Conservation (phyloP, 2,113 vertebrate species). For the Campylorhamphus procurvoides region DNA sequence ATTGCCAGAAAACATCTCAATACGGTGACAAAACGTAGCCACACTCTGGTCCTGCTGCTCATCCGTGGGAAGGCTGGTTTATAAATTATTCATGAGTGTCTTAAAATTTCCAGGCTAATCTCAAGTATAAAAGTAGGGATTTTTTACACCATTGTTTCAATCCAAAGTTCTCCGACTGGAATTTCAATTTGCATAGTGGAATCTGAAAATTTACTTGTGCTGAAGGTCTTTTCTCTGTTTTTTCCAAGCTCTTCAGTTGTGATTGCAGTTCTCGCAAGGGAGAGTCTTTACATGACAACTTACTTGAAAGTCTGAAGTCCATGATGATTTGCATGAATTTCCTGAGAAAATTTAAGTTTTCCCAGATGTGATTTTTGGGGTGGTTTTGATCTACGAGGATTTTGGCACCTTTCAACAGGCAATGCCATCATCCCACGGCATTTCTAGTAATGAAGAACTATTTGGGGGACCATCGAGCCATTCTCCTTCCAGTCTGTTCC, state of each 20-base stretch:
- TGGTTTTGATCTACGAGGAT: neutral
- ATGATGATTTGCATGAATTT: neutral
- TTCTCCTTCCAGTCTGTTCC: neutral
- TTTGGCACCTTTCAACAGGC: neutral
- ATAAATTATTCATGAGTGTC: slow-evolving; percentile 5
- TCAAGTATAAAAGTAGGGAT: neutral
- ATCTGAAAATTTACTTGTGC: neutral
- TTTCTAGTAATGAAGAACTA: neutral
- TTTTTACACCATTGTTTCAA: neutral
- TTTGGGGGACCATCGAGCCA: neutral
- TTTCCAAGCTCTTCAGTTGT: neutral
- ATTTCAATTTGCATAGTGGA: neutral
- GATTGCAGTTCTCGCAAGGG: neutral
- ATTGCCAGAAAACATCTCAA: neutral
- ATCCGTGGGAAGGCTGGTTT: neutral
- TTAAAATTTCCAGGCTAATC: slow-evolving; percentile 13
- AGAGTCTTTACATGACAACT: neutral
- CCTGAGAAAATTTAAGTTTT: neutral
- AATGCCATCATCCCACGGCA: neutral
- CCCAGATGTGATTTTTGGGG: neutral
- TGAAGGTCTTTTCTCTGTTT: neutral
- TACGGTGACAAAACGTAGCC: neutral
- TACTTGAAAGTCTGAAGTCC: neutral
- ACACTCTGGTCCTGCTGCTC: neutral
- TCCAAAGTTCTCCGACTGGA: neutral